These are phyloP conservation scores for Antigone vipio DNA, from an alignment of 2,113 vertebrate genomes.

Conservation along the genomic window DNA sequence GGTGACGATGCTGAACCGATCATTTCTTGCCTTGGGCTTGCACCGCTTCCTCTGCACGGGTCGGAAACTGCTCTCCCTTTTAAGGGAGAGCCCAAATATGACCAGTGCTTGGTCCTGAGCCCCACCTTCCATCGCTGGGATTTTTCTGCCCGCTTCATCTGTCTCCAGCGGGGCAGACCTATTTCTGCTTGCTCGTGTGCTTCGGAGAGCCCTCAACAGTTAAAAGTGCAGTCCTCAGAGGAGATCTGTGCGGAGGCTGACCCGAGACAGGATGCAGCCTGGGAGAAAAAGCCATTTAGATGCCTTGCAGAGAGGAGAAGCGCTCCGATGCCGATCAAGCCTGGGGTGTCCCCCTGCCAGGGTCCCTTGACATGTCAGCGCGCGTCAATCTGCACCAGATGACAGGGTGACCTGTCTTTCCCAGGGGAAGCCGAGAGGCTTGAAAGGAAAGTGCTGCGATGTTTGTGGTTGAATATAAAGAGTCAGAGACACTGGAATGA, in stretches of 20 bases:
- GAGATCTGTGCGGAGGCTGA: background rate
- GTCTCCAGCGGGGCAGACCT: background rate
- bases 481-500: background rate
- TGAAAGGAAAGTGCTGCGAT: background rate
- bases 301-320: background rate
- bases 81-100: background rate
- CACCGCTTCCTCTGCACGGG: background rate
- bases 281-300: background rate
- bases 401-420: background rate
- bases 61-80: background rate
- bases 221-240: background rate
- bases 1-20: background rate
- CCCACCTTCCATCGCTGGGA: background rate
- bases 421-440: background rate
- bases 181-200: background rate
- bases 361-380: background rate
- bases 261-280: background rate
- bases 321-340: accelerated
- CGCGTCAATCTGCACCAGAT: background rate
- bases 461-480: background rate
- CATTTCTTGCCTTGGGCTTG: background rate
- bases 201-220: background rate
- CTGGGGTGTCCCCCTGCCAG: background rate
- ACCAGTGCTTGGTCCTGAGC: background rate
- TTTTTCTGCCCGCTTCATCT: background rate